Conservation (phyloP, 2,797 vertebrate species). For the Mus spretus region DNA sequence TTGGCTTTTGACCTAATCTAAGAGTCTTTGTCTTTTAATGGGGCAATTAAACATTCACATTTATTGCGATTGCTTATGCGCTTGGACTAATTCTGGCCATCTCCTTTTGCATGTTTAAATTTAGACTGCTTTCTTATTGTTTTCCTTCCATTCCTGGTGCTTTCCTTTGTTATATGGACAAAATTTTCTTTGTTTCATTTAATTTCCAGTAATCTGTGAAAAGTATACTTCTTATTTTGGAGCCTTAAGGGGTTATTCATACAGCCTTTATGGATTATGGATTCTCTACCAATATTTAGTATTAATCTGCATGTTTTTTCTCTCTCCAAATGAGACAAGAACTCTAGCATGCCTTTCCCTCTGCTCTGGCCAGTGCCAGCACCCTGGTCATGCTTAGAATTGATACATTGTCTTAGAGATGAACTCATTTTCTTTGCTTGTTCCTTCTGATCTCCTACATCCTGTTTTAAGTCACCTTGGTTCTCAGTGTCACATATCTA, state of each 20-base stretch:
- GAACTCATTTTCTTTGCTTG: slow-evolving; percentile 37
- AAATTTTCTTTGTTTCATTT: slow-evolving; percentile 59
- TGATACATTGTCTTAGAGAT: slow-evolving; percentile 4
- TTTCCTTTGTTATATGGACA: slow-evolving; percentile 60
- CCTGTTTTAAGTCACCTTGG: background rate
- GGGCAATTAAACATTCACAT: slow-evolving; percentile 43
- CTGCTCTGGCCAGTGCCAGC: background rate
- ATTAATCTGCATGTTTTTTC: slow-evolving; percentile 5
- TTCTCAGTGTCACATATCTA: background rate
- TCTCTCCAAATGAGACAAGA: slow-evolving; percentile 49
- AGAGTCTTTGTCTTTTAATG: slow-evolving; percentile 68
- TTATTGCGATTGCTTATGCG: slow-evolving; percentile 61
- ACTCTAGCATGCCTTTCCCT: slow-evolving; percentile 17
- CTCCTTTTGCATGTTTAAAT: slow-evolving; percentile 43
- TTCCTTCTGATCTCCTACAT: slow-evolving; percentile 23
- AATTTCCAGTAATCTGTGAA: slow-evolving; percentile 56
- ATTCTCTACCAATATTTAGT: slow-evolving; percentile 45
- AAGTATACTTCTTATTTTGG: slow-evolving; percentile 52
- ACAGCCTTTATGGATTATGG: slow-evolving; percentile 18
- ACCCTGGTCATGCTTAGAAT: background rate
- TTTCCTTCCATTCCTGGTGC: slow-evolving; percentile 42
- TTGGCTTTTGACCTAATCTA: slow-evolving; percentile 65
- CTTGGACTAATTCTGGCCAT: slow-evolving; percentile 51
- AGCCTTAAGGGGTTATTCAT: slow-evolving; percentile 11
- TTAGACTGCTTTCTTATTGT: slow-evolving; percentile 9